A percentile compares a stretch with the other conserved stretches of the same genome.
Evolutionary conservation across 2,113 vertebrate species (phyloP).

Genomic region (Daphoenositta chrysoptera): DNA sequence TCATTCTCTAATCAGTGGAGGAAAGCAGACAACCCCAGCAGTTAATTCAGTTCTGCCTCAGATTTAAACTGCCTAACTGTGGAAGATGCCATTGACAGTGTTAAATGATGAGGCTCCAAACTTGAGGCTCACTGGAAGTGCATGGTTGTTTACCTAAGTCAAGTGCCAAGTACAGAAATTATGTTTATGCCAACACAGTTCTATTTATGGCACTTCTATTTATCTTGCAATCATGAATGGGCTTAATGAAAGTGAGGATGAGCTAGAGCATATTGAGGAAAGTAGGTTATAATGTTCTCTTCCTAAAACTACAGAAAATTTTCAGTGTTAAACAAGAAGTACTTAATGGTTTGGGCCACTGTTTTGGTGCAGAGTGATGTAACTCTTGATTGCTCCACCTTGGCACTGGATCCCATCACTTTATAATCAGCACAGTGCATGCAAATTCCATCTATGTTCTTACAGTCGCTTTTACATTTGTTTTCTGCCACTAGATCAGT

Average conservation of each 20-base stretch:
- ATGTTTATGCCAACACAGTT: slow-evolving; percentile 26
- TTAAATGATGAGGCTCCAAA: background rate
- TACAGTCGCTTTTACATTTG: background rate
- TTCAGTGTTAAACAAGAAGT: background rate
- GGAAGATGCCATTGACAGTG: background rate
- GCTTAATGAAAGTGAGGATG: slow-evolving; percentile 26
- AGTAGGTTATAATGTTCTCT: slow-evolving; percentile 22
- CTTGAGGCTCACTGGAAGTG: background rate
- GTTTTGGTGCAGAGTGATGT: background rate
- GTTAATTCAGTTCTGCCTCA: background rate
- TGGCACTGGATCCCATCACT: background rate
- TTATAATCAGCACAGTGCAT: background rate
- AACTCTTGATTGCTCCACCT: background rate
- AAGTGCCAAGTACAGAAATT: slow-evolving; percentile 14
- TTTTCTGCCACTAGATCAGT: background rate
- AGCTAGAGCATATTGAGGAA: background rate
- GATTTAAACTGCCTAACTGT: background rate
- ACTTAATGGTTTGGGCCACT: background rate
- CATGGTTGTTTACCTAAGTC: slow-evolving; percentile 8
- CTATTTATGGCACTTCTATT: slow-evolving; percentile 19
- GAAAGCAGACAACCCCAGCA: background rate
- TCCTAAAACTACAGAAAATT: background rate
- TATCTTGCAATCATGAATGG: background rate
- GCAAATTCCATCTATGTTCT: background rate
- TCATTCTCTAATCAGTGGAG: background rate